A percentile compares a stretch with the other conserved stretches of the same genome.
These are phyloP conservation scores for Albula goreensis DNA, from an alignment of 2,113 vertebrate species.

Conservation along the genomic window DNA sequence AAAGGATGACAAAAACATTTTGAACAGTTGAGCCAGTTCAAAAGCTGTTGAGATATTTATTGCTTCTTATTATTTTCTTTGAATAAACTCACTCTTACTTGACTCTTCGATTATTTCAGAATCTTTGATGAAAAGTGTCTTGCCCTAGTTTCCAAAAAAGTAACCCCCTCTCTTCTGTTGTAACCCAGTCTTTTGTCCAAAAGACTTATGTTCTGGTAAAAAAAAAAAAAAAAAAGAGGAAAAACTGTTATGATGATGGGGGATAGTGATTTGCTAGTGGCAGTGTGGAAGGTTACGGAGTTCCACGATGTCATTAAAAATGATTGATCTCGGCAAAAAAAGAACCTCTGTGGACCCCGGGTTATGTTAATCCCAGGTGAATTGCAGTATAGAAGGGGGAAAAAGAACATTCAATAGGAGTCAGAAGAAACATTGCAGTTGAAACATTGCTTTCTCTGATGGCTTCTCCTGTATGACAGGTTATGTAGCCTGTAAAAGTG, in stretches of 20 bases:
- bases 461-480: conserved; percentile 22
- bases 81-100: too few species aligned
- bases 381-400: neutral
- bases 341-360: neutral
- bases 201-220: too few species aligned
- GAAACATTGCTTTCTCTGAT: conserved; percentile 13
- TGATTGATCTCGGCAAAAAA: neutral
- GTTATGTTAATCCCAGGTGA: neutral
- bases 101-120: too few species aligned
- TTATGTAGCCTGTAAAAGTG: conserved; percentile 31
- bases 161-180: neutral
- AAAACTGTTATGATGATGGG: neutral
- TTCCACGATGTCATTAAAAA: neutral
- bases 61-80: neutral
- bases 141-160: neutral
- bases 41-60: neutral
- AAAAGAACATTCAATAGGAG: neutral
- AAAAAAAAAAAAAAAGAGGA: neutral
- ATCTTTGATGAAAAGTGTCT: neutral
- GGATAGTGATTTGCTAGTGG: neutral
- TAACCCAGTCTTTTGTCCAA: neutral
- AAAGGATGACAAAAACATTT: neutral
- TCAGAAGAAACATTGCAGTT: neutral
- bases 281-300: neutral
- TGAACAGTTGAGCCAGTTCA: neutral